Evolutionary conservation across 1,140 invertebrate species (phyloP), one percentile per base, ranked within the genome.

Genomic region (Fopius arisanus): DNA sequence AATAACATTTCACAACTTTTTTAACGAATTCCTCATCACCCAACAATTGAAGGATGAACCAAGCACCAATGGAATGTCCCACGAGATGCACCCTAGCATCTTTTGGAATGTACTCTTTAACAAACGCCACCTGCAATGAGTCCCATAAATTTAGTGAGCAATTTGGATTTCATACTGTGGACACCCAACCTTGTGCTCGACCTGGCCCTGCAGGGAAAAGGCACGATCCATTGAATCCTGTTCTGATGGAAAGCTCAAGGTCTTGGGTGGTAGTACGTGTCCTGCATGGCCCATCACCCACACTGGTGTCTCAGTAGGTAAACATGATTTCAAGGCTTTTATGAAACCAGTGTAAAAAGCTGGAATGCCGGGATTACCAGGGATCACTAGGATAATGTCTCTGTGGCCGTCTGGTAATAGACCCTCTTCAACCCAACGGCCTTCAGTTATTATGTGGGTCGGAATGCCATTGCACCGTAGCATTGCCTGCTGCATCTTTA

Each of bases 41-140:
- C 3, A 97, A 78, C 19, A 96, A 79, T 77, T 96, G 91, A n/a
- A 95, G 81, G 72, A 91, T 90, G 75, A 96, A 92, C 90, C 95
- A 95, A 74, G 91, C 89, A 0, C 96, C 96, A 79, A 96, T 94
- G 0, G 96, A 97, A 89, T 97, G 96, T 0, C 93, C 95, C 76
- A 97, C 89, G 0, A 96, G 78, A 84, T 95, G 91, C 3, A 97
- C 80, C 78, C 90, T 90, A 0, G 90, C 89, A 84, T 92, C 87
- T 40, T 87, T 77, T 4, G 95, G 94, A 68, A 96, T 87, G 79
- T 92, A 92, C 72, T 92, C 89, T 71, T 91, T 88, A 48, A 96
- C 92, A 84, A 96, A 96, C 54, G 91, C 89, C 12, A 91, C 78
- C 89, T 91, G 54, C 43, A 83, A 84, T 31, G 78, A 65, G 33